Base-by-base conservation (phyloP, 2,888 invertebrate species). In the Drosophila ustulata region DNA sequence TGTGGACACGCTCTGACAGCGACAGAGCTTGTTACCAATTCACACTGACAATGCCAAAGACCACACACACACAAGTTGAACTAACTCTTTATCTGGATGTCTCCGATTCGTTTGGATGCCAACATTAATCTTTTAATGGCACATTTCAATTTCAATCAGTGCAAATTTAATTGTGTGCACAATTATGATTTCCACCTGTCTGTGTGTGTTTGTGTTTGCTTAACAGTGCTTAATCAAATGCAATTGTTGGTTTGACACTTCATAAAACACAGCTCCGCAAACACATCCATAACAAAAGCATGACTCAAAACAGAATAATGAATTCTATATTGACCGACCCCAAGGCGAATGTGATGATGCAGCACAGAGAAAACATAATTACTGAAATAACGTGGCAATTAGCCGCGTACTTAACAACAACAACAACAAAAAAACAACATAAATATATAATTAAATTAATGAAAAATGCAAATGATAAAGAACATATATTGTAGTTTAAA, bases 161-260 rank as follows among this genome's bases (percentile, higher is more conserved):
- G 30, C 37, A 53, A 63, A 64, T 55, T 34, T 13, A 59, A 50
- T 53, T 65, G 34, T 23, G 43, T 46, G 52, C 3, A 41, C 53
- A 55, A 51, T 46, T 65, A 41, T 69, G 23, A 28, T 51, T 50
- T 49, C 5, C 28, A 47, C 18, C 5, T 45, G 18, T 43, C 23
- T 49, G 39, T 13, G 41, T 46, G n/a, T 57, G 50, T 55, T 34
- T 46, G 45, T 37, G 23, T 52, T 37, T 58, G 25, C 13, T 39
- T 25, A 53, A 55, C 55, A 37, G 41, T 25, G 50, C 57, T 56
- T 56, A 59, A 52, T 52, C 13, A 55, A 66, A 39, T 62, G 30
- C 53, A 62, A 61, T 62, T 49, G 53, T 53, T 68, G 43, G 32
- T 69, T 57, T 45, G 58, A 50, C 46, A 56, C 59, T 56, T 56